Evolutionary conservation across 2,113 vertebrate genomes (phyloP).

Genomic region (Nothocercus julius): DNA sequence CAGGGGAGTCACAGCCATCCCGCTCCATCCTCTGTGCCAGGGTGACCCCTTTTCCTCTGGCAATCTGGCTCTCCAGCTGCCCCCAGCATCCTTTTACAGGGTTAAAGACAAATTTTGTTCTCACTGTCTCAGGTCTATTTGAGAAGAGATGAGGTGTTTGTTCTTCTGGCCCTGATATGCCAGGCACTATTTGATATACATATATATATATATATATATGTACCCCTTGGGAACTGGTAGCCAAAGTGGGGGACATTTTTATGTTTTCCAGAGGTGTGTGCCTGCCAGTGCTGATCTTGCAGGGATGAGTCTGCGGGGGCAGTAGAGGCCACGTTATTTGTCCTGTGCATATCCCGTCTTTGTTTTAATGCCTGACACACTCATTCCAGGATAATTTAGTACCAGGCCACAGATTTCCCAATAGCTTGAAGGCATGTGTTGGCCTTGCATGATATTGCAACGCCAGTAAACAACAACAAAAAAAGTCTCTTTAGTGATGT

Average conservation of each 20-base stretch:
- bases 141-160: neutral
- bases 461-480: neutral
- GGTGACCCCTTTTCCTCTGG: neutral
- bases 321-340: slow-evolving; percentile 17
- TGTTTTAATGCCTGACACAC: neutral
- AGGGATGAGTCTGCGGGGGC: slow-evolving; percentile 14
- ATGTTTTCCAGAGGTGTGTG: accelerated
- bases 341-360: neutral
- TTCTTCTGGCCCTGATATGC: neutral
- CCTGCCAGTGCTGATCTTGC: neutral
- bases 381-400: neutral
- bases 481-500: neutral
- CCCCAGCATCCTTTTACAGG: neutral
- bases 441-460: neutral
- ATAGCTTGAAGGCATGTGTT: neutral
- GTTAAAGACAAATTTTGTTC: neutral
- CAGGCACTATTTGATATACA: neutral
- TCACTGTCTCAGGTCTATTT: neutral
- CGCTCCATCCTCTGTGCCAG: neutral
- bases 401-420: neutral
- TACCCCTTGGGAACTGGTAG: neutral
- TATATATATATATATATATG: accelerated
- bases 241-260: neutral
- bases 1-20: neutral
- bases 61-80: neutral